A percentile compares a stretch with the other conserved stretches of the same genome.
Evolutionary conservation across 2,888 invertebrate species (phyloP).

Genomic region (Seira ritae): DNA sequence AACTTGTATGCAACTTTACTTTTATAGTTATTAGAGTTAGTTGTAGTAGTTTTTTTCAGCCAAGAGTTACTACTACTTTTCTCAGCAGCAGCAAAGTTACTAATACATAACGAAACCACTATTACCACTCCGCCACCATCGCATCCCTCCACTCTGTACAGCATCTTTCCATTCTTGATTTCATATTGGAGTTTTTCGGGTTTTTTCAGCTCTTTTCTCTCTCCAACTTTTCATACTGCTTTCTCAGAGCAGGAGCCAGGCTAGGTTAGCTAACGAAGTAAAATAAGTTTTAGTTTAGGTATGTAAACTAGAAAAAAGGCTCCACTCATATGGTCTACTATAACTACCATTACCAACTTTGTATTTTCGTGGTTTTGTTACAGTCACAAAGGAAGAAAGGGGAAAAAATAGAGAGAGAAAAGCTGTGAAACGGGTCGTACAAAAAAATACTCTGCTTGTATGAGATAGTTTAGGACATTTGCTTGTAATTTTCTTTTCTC

Average conservation of each 20-base stretch:
- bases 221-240: too few species aligned
- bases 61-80: conserved; percentile 53
- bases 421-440: conserved; percentile 49
- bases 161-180: conserved; percentile 56
- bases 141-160: conserved; percentile 2
- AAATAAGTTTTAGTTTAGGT: conserved; percentile 48
- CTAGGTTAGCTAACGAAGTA: conserved; percentile 29
- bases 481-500: conserved; percentile 64
- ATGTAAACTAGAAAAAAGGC: conserved; percentile 34
- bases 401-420: conserved; percentile 26
- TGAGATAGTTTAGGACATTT: conserved; percentile 61
- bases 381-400: not conserved
- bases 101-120: conserved; percentile 46
- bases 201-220: not conserved
- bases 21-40: conserved; percentile 60
- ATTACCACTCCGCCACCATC: conserved; percentile 26
- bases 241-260: not conserved
- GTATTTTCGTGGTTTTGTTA: conserved; percentile 43
- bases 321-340: conserved; percentile 28
- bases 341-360: conserved; percentile 13
- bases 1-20: conserved; percentile 62
- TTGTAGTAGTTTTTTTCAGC: conserved; percentile 24
- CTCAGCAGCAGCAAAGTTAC: conserved; percentile 44
- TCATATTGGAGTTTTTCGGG: conserved; percentile 40
- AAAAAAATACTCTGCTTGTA: conserved; percentile 37